Evolutionary conservation across 2,113 vertebrate genomes (phyloP).

Genomic region (Diadophis punctatus): DNA sequence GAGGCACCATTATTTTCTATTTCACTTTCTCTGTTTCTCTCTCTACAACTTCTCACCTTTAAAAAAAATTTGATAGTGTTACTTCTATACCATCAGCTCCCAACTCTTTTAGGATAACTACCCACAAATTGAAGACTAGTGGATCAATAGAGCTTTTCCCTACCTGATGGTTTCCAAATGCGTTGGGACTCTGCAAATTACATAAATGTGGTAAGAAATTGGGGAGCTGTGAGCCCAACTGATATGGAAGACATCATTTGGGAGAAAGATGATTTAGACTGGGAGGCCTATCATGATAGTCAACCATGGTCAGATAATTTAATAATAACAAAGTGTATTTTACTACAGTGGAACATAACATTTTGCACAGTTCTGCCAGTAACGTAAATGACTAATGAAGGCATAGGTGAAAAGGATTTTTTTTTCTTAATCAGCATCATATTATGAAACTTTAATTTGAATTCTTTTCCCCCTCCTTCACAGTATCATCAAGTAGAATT

Average conservation of each 20-base stretch:
- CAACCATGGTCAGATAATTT: neutral
- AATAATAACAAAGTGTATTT: neutral
- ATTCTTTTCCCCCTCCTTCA: conserved; percentile 30
- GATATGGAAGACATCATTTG: neutral
- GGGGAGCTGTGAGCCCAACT: neutral
- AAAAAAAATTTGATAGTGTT: neutral
- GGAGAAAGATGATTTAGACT: neutral
- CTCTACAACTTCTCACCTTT: neutral
- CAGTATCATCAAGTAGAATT: conserved; percentile 51
- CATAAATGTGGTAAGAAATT: neutral
- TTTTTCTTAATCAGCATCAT: neutral
- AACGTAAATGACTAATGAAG: neutral
- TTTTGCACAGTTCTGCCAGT: conserved; percentile 24
- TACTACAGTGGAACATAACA: neutral
- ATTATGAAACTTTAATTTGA: conserved; percentile 27
- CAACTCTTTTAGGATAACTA: neutral
- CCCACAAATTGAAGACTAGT: neutral
- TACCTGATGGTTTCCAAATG: neutral
- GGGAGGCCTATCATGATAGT: neutral
- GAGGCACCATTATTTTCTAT: neutral
- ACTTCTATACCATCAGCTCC: neutral
- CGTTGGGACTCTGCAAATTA: neutral
- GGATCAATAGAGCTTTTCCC: neutral
- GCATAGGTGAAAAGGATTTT: conserved; percentile 15
- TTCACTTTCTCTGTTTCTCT: neutral